Evolutionary conservation across 2,797 vertebrate genomes (phyloP).

Genomic region (Thunnus albacares): DNA sequence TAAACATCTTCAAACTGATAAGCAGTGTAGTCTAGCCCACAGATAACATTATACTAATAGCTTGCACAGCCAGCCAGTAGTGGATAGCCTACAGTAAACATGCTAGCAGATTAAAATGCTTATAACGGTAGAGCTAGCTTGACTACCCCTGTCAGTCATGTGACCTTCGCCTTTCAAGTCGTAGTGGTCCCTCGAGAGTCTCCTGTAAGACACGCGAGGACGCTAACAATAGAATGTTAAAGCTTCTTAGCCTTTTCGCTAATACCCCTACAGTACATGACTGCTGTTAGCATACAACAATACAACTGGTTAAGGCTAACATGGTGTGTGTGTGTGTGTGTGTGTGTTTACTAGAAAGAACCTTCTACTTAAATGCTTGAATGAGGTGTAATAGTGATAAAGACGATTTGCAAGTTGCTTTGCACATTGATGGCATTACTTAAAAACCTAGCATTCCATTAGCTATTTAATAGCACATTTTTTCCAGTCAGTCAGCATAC

Average conservation of each 20-base stretch:
- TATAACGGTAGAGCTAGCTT: neutral
- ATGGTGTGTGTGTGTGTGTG: neutral
- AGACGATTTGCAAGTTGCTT: constrained; percentile 14
- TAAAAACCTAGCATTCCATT: constrained; percentile 14
- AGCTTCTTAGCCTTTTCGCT: neutral
- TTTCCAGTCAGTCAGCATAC: constrained; percentile 45
- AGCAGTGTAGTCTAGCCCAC: neutral
- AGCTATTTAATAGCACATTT: constrained; percentile 33
- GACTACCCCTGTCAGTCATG: neutral
- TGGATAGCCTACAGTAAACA: neutral
- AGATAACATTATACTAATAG: neutral
- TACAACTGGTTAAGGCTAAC: no score
- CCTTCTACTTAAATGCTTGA: neutral
- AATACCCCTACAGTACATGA: neutral
- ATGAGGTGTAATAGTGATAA: constrained; percentile 5
- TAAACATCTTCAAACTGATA: no score
- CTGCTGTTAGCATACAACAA: neutral
- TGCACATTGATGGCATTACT: neutral
- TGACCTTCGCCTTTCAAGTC: no score
- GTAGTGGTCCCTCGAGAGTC: no score
- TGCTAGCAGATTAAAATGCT: neutral
- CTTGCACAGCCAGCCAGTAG: neutral
- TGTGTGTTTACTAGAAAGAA: neutral
- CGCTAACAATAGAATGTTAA: neutral
- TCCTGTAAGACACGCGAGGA: neutral